Conservation (phyloP, 2,797 vertebrate species). For the Crocodylus rhombifer region DNA sequence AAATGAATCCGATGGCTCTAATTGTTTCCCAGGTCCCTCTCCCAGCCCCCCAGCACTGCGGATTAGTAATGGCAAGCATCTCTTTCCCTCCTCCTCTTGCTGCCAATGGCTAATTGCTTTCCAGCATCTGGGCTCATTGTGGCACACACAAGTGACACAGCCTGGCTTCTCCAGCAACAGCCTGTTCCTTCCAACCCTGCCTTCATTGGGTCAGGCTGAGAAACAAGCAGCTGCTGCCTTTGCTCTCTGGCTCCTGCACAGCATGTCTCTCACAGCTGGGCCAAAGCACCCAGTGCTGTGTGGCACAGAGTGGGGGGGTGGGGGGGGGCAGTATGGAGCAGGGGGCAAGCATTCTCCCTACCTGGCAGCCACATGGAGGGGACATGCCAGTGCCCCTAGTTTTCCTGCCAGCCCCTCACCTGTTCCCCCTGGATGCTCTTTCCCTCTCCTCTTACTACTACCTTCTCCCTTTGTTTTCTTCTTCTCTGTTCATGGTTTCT, state of each 20-base stretch:
- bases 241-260: neutral
- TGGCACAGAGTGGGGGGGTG: no score
- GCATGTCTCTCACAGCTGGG: neutral
- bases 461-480: neutral
- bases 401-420: no score
- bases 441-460: no score
- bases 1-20: neutral
- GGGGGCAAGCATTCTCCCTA: neutral
- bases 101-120: neutral
- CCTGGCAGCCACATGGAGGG: neutral
- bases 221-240: neutral
- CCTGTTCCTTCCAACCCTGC: neutral
- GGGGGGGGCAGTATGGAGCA: neutral
- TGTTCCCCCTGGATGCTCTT: neutral
- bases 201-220: neutral
- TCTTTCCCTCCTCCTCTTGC: neutral
- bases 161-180: neutral
- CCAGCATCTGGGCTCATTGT: neutral
- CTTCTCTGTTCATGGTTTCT: no score
- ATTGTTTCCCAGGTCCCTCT: neutral
- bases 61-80: no score
- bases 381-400: no score
- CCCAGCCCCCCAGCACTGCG: no score
- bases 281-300: neutral
- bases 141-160: neutral